Percentiles rank a stretch among this genome's conserved stretches.
Conservation (phyloP, 1,140 invertebrate genomes). For the Euglossa dilemma region DNA sequence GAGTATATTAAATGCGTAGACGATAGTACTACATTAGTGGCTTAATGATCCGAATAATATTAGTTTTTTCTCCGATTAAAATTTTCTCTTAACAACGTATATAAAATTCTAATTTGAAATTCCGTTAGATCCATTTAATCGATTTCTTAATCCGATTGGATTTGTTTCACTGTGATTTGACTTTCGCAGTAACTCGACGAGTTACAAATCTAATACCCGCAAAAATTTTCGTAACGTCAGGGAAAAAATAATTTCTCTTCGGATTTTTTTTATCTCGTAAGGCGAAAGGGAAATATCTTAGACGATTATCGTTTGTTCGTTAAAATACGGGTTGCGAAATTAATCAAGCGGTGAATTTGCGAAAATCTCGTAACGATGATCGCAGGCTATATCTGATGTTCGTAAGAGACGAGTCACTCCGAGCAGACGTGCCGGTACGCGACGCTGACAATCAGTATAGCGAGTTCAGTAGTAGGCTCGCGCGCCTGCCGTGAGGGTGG, state of each 20-base stretch:
- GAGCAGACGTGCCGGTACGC: constrained; percentile 20
- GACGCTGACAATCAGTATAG: constrained; percentile 21
- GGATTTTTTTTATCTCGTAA: no score
- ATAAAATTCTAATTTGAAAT: no score
- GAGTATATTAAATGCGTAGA: not conserved
- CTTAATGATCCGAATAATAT: not conserved
- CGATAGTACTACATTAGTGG: not conserved
- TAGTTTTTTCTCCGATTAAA: not conserved
- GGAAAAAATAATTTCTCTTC: no score
- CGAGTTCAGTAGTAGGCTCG: constrained; percentile 62
- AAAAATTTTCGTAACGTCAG: no score
- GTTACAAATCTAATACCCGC: no score
- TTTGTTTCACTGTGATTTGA: no score
- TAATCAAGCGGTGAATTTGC: not conserved
- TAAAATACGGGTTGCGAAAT: not conserved
- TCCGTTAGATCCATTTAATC: no score
- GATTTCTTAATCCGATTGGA: no score
- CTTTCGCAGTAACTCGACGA: no score
- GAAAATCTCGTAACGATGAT: not conserved
- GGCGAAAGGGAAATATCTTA: no score
- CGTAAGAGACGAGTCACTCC: constrained; percentile 2
- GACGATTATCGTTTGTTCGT: no score
- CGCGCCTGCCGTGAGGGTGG: constrained; percentile 67
- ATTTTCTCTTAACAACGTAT: no score
- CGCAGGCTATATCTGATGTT: not conserved